Evolutionary conservation across 2,888 invertebrate species (phyloP).

Genomic region (Reticulitermes lucifugus): DNA sequence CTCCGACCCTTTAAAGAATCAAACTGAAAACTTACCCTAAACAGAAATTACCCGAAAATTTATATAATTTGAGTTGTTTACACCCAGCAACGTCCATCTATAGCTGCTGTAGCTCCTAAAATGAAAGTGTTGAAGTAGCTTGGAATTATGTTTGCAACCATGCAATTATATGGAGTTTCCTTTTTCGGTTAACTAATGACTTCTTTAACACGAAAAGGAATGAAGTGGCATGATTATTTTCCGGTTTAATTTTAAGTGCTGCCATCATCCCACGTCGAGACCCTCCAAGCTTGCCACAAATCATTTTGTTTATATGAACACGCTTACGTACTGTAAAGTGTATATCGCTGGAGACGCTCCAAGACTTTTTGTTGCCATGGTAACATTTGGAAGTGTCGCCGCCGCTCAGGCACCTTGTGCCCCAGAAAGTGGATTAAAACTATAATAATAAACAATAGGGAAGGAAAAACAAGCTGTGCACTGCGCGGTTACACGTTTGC

Average conservation of each 20-base stretch:
- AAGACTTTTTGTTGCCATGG: slow-evolving; percentile 26
- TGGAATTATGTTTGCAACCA: background rate
- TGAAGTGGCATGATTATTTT: background rate
- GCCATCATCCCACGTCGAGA: background rate
- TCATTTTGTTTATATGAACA: background rate
- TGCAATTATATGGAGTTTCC: background rate
- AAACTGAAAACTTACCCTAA: no score
- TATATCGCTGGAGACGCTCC: slow-evolving; percentile 7
- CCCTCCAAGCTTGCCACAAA: background rate
- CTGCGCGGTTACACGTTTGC: background rate
- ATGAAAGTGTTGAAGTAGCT: background rate
- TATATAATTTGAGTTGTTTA: no score
- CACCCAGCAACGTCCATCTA: background rate
- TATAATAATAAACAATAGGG: slow-evolving; percentile 1
- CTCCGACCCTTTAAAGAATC: no score
- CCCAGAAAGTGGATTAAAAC: slow-evolving; percentile 18
- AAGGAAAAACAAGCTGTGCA: background rate
- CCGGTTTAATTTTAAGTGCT: slow-evolving; percentile 1
- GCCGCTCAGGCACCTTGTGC: slow-evolving; percentile 9
- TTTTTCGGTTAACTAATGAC: no score
- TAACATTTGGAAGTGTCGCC: slow-evolving; percentile 2
- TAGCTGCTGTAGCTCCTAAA: background rate
- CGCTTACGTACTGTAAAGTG: no score
- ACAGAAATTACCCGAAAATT: no score
- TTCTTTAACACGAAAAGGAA: background rate